Evolutionary conservation across 2,888 invertebrate species (phyloP), one percentile per base, ranked within the genome.

Genomic region (Machimus rusticus): DNA sequence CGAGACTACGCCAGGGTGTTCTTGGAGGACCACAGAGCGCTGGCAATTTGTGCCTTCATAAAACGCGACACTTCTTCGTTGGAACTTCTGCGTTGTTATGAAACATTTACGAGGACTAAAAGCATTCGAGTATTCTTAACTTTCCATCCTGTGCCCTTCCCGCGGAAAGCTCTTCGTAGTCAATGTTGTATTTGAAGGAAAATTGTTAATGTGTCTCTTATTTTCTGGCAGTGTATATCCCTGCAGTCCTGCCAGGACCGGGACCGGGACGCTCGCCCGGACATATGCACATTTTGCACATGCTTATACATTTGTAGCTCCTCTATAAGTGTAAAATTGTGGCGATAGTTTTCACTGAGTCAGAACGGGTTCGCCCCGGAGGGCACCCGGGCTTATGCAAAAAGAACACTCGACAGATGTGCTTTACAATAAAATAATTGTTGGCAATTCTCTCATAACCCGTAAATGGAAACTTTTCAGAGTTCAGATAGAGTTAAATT

Each of bases 101-200:
- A 81, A 81, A 81, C 55, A 81, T 81, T 81, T 81, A 81, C 81
- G 81, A 81, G 51, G 31, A 28, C 81, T 81, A 81, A 81, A 81
- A 81, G 81, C 81, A 81, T 46, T 14, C 28, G 31, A 28, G 81
- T 28, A 55, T 81, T 55, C 51, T 81, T 55, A 81, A 81, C 81
- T 81, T 81, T 16, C 81, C 28, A 66, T 28, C 28, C 19, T 1
- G 28, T 16, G 19, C n/a, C 51, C 81, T 12, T 46, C 51, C 31
- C 51, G 16, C 16, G 28, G 34, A 79, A 43, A 46, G 51, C 34
- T 51, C 14, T 81, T 43, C 55, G n/a, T 34, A 46, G 46, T 51
- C 81, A 79, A 79, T 79, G 79, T 46, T 28, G 79, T 46, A 28
- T 79, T 79, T 46, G 51, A 55, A 23, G 51, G 19, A 55, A 28